Percentiles rank a stretch among this genome's conserved stretches.
These are phyloP conservation scores for Baronia brevicornis DNA, from an alignment of 2,888 invertebrate genomes.

Conservation along the genomic window DNA sequence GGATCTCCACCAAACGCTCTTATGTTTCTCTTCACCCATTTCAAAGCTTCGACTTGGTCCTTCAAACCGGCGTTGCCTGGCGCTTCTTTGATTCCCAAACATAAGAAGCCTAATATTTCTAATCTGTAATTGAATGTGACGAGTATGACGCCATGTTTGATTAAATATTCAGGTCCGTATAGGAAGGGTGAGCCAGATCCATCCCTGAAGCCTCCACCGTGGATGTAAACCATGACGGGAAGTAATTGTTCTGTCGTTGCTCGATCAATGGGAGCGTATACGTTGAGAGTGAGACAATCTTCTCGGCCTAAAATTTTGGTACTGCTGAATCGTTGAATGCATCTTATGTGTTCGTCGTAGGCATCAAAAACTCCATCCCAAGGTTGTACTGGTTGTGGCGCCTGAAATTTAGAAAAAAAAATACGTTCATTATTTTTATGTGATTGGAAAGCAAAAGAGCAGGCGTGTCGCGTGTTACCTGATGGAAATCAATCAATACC, in stretches of 20 bases:
- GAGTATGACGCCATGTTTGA: conserved; percentile 48
- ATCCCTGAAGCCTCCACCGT: conserved; percentile 60
- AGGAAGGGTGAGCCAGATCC: conserved; percentile 54
- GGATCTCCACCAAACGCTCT: conserved; percentile 56
- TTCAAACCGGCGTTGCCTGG: conserved; percentile 62
- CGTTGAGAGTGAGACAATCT: conserved; percentile 50
- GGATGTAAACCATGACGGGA: conserved; percentile 65
- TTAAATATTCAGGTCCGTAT: conserved; percentile 54
- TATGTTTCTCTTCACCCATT: conserved; percentile 55
- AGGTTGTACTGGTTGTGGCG: conserved; percentile 33
- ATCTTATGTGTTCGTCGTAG: conserved; percentile 46
- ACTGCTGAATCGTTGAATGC: conserved; percentile 46
- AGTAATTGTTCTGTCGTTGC: conserved; percentile 9
- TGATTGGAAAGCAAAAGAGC: no score
- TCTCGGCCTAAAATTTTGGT: conserved; percentile 41
- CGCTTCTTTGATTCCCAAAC: conserved; percentile 55
- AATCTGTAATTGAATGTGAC: conserved; percentile 61
- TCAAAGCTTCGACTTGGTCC: conserved; percentile 56
- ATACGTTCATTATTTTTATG: neutral
- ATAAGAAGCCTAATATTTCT: conserved; percentile 57
- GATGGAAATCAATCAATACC: no score
- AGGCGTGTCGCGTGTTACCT: no score
- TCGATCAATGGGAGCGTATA: conserved; percentile 42
- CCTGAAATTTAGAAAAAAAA: conserved; percentile 34
- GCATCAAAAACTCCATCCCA: conserved; percentile 52